Evolutionary conservation across 2,797 vertebrate species (phyloP).

Genomic region (Thamnophis elegans): DNA sequence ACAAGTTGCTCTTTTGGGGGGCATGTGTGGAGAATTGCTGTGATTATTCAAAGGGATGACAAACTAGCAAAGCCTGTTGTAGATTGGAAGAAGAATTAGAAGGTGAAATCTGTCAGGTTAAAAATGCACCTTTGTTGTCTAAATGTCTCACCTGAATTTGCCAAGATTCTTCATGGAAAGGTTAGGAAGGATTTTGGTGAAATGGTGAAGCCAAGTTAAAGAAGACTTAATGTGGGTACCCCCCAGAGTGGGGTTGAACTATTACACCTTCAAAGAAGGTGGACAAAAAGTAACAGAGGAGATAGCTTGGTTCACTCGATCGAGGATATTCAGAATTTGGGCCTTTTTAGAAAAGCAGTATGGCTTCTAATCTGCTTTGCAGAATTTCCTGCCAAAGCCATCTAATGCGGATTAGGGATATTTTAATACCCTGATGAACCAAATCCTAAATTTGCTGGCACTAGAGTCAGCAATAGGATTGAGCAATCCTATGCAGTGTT

Average conservation of each 20-base stretch:
- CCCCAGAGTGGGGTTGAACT: not conserved
- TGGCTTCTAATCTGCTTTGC: not conserved
- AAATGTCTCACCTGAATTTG: not conserved
- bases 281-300: too few relatives aligned
- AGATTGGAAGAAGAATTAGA: not conserved
- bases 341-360: not conserved
- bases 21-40: not conserved
- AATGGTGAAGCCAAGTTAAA: not conserved
- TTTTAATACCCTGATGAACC: not conserved
- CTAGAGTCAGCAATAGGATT: not conserved
- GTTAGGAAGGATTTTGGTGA: not conserved
- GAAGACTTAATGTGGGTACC: not conserved
- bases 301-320: not conserved
- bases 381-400: not conserved
- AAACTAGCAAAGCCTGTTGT: not conserved
- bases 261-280: not conserved
- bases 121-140: not conserved
- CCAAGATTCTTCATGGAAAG: not conserved
- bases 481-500: not conserved
- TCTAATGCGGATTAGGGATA: not conserved
- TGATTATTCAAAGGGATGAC: too few relatives aligned
- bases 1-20: too few relatives aligned
- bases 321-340: not conserved
- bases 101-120: not conserved
- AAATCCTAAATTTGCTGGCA: not conserved